A percentile compares a stretch with the other conserved stretches of the same genome.
These are phyloP conservation scores for Lota lota DNA, from an alignment of 2,113 vertebrate genomes.

Conservation along the genomic window DNA sequence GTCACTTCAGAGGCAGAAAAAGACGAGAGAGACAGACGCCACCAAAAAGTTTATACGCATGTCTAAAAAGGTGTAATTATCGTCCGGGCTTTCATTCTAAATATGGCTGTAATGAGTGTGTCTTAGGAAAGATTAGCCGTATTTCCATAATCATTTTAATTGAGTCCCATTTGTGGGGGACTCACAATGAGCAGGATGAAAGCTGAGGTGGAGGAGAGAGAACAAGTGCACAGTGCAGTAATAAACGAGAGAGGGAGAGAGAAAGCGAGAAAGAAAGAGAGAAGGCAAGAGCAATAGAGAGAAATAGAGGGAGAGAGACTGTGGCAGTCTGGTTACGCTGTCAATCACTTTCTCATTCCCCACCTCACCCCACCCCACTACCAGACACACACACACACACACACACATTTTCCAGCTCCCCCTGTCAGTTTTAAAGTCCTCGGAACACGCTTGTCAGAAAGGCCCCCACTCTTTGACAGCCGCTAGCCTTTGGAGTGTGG, in stretches of 20 bases:
- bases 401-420: slow-evolving; percentile 33
- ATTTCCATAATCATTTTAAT: slow-evolving; percentile 76
- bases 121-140: slow-evolving; percentile 76
- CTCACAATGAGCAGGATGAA: slow-evolving; percentile 67
- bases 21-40: slow-evolving; percentile 6
- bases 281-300: not conserved
- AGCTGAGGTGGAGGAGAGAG: slow-evolving; percentile 58
- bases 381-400: slow-evolving; percentile 3
- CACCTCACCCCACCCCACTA: slow-evolving; percentile 24
- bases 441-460: slow-evolving; percentile 56
- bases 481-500: slow-evolving; percentile 39
- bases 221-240: slow-evolving; percentile 51
- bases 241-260: slow-evolving; percentile 35
- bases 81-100: slow-evolving; percentile 60
- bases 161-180: slow-evolving; percentile 63
- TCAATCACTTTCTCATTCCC: slow-evolving; percentile 66
- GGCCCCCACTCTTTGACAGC: slow-evolving; percentile 62
- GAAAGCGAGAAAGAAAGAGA: slow-evolving; percentile 18
- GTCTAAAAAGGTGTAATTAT: slow-evolving; percentile 59
- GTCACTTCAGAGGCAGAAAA: slow-evolving; percentile 39
- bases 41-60: slow-evolving; percentile 36
- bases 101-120: slow-evolving; percentile 67
- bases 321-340: slow-evolving; percentile 61
- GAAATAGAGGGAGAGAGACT: slow-evolving; percentile 29
- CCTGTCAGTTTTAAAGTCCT: slow-evolving; percentile 58